Evolutionary conservation across 1,140 invertebrate species (phyloP).

Genomic region (Drosophila ogumai): DNA sequence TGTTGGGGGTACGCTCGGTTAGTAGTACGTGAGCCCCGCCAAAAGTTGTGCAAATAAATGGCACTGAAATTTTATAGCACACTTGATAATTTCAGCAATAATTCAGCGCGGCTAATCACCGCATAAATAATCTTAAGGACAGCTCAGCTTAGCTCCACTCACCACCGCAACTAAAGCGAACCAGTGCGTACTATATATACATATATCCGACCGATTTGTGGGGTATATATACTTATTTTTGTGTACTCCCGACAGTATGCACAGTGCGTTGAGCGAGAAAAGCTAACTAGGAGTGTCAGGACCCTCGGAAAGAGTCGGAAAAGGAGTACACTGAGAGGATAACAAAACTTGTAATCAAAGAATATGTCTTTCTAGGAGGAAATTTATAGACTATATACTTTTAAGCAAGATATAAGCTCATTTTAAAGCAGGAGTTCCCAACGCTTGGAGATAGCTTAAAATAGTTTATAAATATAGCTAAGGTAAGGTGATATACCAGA

Average conservation of each 20-base stretch:
- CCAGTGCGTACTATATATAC: conserved; percentile 29
- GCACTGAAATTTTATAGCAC: conserved; percentile 79
- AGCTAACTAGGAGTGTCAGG: conserved; percentile 27
- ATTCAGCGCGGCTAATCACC: conserved; percentile 78
- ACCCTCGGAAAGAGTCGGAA: conserved; percentile 2
- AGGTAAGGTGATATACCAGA: too few species aligned
- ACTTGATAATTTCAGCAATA: conserved; percentile 82
- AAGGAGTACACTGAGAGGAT: neutral
- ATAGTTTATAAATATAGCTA: too few species aligned
- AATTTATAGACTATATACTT: neutral
- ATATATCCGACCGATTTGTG: conserved; percentile 32
- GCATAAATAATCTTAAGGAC: conserved; percentile 82
- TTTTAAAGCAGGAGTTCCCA: neutral
- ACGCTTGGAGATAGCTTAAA: neutral
- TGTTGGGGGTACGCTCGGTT: conserved; percentile 19
- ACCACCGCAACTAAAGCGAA: conserved; percentile 10
- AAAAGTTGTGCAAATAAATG: conserved; percentile 75
- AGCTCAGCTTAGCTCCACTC: conserved; percentile 37
- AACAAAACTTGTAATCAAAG: too few species aligned
- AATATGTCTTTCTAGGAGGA: too few species aligned
- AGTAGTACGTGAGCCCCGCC: conserved; percentile 59
- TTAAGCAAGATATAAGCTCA: too few species aligned
- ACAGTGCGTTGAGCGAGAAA: conserved; percentile 41
- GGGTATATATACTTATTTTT: conserved; percentile 32
- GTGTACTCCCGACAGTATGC: conserved; percentile 31